phyloP scores from a whole-genome alignment of 1,140 invertebrate genomes.

The Drosophila ironensis region DNA sequence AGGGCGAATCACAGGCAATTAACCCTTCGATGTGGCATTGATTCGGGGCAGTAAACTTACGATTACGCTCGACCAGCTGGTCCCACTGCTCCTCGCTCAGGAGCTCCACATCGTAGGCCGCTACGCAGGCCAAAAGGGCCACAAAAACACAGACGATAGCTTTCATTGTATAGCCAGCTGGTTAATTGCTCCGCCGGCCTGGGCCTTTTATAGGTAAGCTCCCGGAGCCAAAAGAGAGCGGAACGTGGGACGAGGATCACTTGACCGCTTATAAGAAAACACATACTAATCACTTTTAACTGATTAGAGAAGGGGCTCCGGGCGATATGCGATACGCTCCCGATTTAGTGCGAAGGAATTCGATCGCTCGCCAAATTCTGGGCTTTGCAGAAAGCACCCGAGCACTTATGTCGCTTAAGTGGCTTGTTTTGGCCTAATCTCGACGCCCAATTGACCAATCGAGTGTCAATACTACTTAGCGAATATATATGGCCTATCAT shows the following conservation, averaged over 20 bases:
- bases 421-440: slow-evolving; percentile 55
- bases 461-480: slow-evolving; percentile 35
- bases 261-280: neutral
- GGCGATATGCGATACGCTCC: neutral
- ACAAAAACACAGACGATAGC: slow-evolving; percentile 51
- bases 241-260: neutral
- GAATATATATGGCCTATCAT: slow-evolving; percentile 43
- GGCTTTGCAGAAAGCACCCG: neutral
- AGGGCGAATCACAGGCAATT: neutral
- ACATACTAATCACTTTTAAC: slow-evolving; percentile 3
- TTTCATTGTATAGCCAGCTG: slow-evolving; percentile 57
- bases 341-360: slow-evolving; percentile 23
- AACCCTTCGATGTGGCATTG: neutral
- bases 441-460: slow-evolving; percentile 51
- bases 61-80: slow-evolving; percentile 42
- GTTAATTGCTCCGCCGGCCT: neutral
- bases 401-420: slow-evolving; percentile 29
- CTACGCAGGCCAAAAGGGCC: slow-evolving; percentile 58
- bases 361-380: neutral
- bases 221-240: neutral
- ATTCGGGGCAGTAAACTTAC: slow-evolving; percentile 40
- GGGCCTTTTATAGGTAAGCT: slow-evolving; percentile 56
- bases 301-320: slow-evolving; percentile 16
- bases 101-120: slow-evolving; percentile 67
- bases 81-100: slow-evolving; percentile 67